Evolutionary conservation across 1,140 invertebrate genomes (phyloP).

Genomic region (Ceratitis capitata): DNA sequence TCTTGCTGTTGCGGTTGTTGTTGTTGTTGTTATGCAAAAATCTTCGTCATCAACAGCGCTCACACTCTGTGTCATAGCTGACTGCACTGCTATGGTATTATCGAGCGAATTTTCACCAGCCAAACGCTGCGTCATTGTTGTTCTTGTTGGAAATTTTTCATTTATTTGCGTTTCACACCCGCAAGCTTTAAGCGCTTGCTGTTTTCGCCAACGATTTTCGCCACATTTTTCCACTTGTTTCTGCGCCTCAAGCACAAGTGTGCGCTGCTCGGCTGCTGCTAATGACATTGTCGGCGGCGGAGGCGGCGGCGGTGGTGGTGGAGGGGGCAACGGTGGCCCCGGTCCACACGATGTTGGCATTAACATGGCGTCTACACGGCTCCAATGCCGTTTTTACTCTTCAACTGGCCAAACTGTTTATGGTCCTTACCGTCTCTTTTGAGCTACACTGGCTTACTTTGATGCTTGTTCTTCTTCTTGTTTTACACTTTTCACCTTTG

Average conservation of each 20-base stretch:
- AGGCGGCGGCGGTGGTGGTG: background rate
- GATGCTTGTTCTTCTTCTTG: background rate
- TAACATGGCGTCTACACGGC: conserved; percentile 53
- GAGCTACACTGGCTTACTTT: background rate
- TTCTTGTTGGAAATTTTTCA: conserved; percentile 20
- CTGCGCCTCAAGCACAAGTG: background rate
- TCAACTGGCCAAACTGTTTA: background rate
- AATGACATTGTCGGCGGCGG: background rate
- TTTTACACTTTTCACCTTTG: background rate
- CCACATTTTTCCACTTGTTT: background rate
- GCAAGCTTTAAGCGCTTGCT: background rate
- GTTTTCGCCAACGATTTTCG: background rate
- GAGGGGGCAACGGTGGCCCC: conserved; percentile 49
- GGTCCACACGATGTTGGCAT: conserved; percentile 63
- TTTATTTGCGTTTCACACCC: background rate
- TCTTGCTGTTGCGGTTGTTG: conserved; percentile 42
- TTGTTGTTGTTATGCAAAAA: conserved; percentile 29
- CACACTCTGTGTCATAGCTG: background rate
- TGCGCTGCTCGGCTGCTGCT: background rate
- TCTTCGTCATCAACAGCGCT: conserved; percentile 14
- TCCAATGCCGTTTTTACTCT: background rate
- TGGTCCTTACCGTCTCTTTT: background rate
- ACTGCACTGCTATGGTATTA: background rate
- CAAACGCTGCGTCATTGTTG: background rate
- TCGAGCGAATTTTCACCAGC: background rate